A percentile compares a stretch with the other conserved stretches of the same genome.
phyloP scores from a whole-genome alignment of 1,140 invertebrate genomes.

The Camponotus floridanus region DNA sequence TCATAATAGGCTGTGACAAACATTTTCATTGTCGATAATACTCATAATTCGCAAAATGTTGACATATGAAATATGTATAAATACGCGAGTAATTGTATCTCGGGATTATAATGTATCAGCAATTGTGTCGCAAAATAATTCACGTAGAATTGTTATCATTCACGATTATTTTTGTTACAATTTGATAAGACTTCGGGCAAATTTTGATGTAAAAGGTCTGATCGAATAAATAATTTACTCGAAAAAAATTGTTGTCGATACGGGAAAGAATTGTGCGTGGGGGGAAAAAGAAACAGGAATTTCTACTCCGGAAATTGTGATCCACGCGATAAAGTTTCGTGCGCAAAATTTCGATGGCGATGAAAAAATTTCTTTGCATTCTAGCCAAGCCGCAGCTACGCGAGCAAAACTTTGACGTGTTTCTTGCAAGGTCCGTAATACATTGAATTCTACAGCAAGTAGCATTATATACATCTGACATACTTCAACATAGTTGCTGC shows the following conservation, averaged over 20 bases:
- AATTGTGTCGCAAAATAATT: not conserved
- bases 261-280: not conserved
- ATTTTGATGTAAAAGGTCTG: not conserved
- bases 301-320: constrained; percentile 17
- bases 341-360: not conserved
- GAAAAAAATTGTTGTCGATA: constrained; percentile 21
- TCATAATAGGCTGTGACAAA: not conserved
- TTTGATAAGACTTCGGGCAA: not conserved
- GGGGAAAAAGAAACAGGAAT: not conserved
- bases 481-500: too few relatives aligned
- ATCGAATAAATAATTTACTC: constrained; percentile 38
- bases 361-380: not conserved
- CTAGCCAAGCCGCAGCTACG: not conserved
- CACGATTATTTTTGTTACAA: not conserved
- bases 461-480: not conserved
- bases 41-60: not conserved
- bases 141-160: not conserved
- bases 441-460: not conserved
- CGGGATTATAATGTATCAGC: not conserved
- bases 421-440: not conserved
- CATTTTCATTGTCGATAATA: not conserved
- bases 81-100: not conserved
- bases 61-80: too few relatives aligned
- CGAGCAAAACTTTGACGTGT: not conserved
- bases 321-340: constrained; percentile 3